phyloP scores from a whole-genome alignment of 2,888 invertebrate species.

The Hirtodrosophila confusa region DNA sequence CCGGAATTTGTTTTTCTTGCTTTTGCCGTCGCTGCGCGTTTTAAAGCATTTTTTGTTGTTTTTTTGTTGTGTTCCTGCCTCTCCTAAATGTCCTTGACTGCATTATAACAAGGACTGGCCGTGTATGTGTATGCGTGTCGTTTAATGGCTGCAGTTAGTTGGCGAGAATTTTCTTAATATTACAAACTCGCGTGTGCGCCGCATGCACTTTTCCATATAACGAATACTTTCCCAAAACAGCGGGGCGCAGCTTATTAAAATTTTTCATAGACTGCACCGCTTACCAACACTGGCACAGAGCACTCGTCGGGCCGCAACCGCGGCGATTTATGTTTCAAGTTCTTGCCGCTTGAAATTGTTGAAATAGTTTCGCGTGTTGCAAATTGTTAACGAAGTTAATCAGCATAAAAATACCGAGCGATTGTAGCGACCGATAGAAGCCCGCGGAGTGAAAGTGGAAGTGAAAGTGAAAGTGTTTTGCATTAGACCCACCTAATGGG shows the following conservation, averaged over 20 bases:
- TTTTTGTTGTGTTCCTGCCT: constrained; percentile 17
- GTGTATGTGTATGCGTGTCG: constrained; percentile 15
- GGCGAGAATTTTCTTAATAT: constrained; percentile 58
- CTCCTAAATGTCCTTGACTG: constrained; percentile 68
- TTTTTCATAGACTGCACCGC: constrained; percentile 26
- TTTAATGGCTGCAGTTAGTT: constrained; percentile 49
- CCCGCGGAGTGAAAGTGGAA: constrained; percentile 11
- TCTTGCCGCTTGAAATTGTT: constrained; percentile 43
- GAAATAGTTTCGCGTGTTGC: constrained; percentile 73
- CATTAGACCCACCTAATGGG: constrained; percentile 42
- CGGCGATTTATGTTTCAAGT: constrained; percentile 62
- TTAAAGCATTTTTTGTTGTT: constrained; percentile 39
- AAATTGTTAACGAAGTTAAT: constrained; percentile 74
- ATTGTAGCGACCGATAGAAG: constrained; percentile 28
- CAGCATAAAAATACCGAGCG: constrained; percentile 69
- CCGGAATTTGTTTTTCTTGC: constrained; percentile 29
- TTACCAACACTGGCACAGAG: constrained; percentile 41
- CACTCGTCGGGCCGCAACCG: constrained; percentile 7
- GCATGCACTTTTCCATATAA: constrained; percentile 59
- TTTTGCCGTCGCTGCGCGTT: constrained; percentile 27
- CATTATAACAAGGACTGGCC: constrained; percentile 48
- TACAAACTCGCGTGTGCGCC: constrained; percentile 62
- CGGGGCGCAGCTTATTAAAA: constrained; percentile 61
- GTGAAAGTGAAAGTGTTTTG: constrained; percentile 58
- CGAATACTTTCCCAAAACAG: constrained; percentile 42